Conservation (phyloP, 1,140 invertebrate genomes). For the Brachionus asplanchnoidis region DNA sequence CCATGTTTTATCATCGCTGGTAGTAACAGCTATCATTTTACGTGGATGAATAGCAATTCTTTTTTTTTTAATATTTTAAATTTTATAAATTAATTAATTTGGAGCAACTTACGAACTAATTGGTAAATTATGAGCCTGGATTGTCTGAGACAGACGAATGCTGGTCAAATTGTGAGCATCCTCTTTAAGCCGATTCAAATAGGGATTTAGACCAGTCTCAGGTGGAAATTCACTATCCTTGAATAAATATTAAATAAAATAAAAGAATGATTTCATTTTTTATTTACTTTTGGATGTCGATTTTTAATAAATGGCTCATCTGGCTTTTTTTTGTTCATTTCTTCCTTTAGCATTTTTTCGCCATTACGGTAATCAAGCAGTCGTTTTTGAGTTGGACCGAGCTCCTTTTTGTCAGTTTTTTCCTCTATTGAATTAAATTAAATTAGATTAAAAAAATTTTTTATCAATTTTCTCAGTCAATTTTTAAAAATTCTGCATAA, state of each 20-base stretch:
- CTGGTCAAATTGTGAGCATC: constrained; percentile 51
- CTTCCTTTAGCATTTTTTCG: constrained; percentile 44
- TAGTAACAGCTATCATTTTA: constrained; percentile 55
- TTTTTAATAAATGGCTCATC: constrained; percentile 42
- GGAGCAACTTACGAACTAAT: constrained; percentile 51
- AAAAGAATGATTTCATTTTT: not conserved
- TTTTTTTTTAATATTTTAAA: not conserved
- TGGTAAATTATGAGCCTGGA: constrained; percentile 53
- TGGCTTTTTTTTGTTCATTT: constrained; percentile 22
- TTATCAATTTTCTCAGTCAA: no score
- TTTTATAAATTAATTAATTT: not conserved
- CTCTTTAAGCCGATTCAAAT: constrained; percentile 48
- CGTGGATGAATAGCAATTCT: constrained; percentile 55
- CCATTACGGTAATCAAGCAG: constrained; percentile 48
- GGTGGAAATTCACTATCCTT: constrained; percentile 56
- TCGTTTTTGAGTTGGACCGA: constrained; percentile 51
- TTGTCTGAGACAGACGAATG: constrained; percentile 51
- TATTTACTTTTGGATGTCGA: constrained; percentile 51
- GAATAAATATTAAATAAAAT: not conserved
- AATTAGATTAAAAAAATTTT: no score
- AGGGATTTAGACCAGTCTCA: constrained; percentile 54
- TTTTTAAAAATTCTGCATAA: no score
- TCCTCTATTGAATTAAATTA: not conserved
- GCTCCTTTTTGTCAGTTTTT: constrained; percentile 36
- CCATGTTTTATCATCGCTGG: constrained; percentile 57